phyloP scores from a whole-genome alignment of 2,888 invertebrate genomes.

The Cephus pygmeus region DNA sequence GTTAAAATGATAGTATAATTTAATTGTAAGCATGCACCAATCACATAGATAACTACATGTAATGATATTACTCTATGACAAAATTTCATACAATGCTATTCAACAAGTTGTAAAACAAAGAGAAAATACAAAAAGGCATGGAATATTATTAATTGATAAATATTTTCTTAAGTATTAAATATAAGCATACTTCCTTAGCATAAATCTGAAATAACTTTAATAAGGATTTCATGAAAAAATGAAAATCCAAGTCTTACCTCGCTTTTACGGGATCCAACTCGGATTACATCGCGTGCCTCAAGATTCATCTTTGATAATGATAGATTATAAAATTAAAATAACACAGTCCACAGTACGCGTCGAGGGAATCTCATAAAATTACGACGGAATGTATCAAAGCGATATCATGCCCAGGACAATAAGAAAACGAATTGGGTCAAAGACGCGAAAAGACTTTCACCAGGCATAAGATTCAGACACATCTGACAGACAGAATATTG shows the following conservation, averaged over 20 bases:
- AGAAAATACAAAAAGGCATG: neutral
- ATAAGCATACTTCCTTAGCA: neutral
- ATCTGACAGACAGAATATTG: neutral
- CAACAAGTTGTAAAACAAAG: neutral
- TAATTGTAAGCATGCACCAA: neutral
- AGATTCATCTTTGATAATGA: conserved; percentile 11
- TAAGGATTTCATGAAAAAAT: neutral
- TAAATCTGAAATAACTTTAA: neutral
- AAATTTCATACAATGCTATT: neutral
- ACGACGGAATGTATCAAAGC: conserved; percentile 39
- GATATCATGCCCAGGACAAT: conserved; percentile 12
- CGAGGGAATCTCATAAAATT: conserved; percentile 10
- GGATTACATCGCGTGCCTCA: conserved; percentile 67
- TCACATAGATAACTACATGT: too few relatives aligned
- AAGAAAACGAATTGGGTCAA: conserved; percentile 40
- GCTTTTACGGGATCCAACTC: conserved; percentile 86
- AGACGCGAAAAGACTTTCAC: conserved; percentile 43
- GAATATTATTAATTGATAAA: neutral
- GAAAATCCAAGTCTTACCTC: conserved; percentile 70
- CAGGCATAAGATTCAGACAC: conserved; percentile 5
- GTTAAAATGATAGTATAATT: neutral
- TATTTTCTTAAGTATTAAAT: neutral
- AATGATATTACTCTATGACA: too few relatives aligned
- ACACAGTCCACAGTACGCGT: conserved; percentile 4
- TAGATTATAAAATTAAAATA: neutral